Evolutionary conservation across 2,797 vertebrate species (phyloP), one percentile per base, ranked within the genome.

Genomic region (Amniataba percoides): DNA sequence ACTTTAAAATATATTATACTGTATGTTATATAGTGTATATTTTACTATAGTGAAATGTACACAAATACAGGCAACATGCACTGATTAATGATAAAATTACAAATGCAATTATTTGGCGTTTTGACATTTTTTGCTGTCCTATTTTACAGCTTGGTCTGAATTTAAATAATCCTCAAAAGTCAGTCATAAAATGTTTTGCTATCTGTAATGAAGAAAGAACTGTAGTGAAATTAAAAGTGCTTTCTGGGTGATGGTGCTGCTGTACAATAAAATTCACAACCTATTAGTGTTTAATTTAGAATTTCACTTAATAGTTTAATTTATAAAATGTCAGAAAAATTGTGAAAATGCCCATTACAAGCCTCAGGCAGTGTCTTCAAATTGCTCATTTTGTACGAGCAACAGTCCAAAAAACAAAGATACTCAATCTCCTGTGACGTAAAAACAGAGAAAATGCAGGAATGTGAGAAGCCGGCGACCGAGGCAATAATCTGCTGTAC

Each of bases 401-500:
- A 67, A 27, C 36, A 19, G 23, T 46, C 1, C 7, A 7, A 51
- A 23, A 60, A 9, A 62, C 16, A 64, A 40, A 42, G 3, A 27
- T 14, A 25, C 27, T 55, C 1, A 10, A 13, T 43, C 10, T 23
- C 4, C 0, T 14, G 1, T 13, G 48, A n/a, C 15, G 43, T 9
- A 70, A 14, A 31, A 2, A 49, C 10, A 11, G 15, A 34, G 2
- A 4, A 25, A 48, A 49, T 1, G 5, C 2, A 53, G 1, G 55
- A 69, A 27, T 7, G 18, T 63, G 25, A 45, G 14, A 19, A 18
- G 5, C 31, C 40, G 34, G 3, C 21, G 16, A 23, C 56, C 10
- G 9, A 62, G 34, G 42, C 52, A 40, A 1, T 77, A 81, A 82
- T 83, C 73, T 82, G 77, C 59, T 27, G 74, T 46, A 11, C 40